A percentile compares a stretch with the other conserved stretches of the same genome.
Evolutionary conservation across 1,140 invertebrate species (phyloP).

Genomic region (Babylonia areolata): DNA sequence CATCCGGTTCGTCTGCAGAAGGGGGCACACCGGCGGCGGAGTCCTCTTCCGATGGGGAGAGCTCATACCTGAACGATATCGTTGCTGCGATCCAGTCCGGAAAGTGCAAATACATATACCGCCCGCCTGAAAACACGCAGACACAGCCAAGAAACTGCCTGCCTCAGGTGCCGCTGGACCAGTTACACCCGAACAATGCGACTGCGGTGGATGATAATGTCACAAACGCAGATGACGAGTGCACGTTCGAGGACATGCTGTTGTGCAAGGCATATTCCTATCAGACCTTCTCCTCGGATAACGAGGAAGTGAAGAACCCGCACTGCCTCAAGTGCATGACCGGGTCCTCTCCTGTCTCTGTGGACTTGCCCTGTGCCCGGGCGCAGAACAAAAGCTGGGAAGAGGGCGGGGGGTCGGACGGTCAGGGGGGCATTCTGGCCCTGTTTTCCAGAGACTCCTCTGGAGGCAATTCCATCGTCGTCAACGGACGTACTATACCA

Average conservation of each 20-base stretch:
- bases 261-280: constrained; percentile 28
- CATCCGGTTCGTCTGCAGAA: not conserved
- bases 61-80: not conserved
- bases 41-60: not conserved
- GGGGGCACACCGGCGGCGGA: not conserved
- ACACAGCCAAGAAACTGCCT: constrained; percentile 21
- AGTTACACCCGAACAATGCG: not conserved
- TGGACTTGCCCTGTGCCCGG: constrained; percentile 25
- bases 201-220: not conserved
- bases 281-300: constrained; percentile 15
- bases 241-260: constrained; percentile 27
- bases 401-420: not conserved
- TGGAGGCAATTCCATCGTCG: not conserved
- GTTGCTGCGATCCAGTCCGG: constrained; percentile 1
- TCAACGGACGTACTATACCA: not conserved
- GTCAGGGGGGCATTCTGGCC: constrained; percentile 24
- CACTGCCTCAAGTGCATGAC: constrained; percentile 35
- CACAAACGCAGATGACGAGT: not conserved
- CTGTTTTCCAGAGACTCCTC: not conserved
- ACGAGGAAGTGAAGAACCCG: constrained; percentile 32
- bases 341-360: constrained; percentile 3
- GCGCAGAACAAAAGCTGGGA: not conserved
- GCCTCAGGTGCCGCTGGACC: not conserved
- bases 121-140: not conserved
- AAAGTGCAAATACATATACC: constrained; percentile 14